Evolutionary conservation across 23 tunicate species (phyloP).

Genomic region (Trididemnum miniatum): DNA sequence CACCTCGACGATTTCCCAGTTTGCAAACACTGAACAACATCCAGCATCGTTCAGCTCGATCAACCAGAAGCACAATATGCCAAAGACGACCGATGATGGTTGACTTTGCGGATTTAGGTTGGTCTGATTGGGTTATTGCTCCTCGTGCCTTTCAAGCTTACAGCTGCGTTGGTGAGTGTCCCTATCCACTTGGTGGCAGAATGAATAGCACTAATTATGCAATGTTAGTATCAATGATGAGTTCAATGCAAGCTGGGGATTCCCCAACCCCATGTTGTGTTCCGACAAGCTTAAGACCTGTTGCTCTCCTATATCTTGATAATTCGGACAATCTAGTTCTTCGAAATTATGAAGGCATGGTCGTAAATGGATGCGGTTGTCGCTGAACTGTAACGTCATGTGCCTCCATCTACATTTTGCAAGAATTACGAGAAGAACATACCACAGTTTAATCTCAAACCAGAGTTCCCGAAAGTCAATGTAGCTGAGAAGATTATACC

Average conservation of each 20-base stretch:
- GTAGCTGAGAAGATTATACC: too few species aligned
- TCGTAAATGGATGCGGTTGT: constrained; percentile 72
- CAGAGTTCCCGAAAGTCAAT: too few species aligned
- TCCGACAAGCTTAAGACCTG: constrained; percentile 53
- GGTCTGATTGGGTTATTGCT: constrained; percentile 89
- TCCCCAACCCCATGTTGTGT: constrained; percentile 73
- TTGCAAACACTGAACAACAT: neutral
- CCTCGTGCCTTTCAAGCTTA: constrained; percentile 69
- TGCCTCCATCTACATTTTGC: neutral
- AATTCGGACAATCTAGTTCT: constrained; percentile 60
- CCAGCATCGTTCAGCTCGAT: neutral
- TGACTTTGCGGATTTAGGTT: constrained; percentile 70
- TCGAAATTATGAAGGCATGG: constrained; percentile 79
- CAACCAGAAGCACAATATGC: constrained; percentile 47
- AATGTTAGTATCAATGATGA: constrained; percentile 65
- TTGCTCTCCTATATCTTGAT: constrained; percentile 74
- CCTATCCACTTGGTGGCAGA: constrained; percentile 60
- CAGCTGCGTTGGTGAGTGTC: constrained; percentile 84
- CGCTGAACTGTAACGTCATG: constrained; percentile 11
- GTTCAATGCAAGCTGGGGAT: constrained; percentile 50
- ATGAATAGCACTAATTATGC: constrained; percentile 85
- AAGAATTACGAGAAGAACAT: neutral
- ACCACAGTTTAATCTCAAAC: neutral
- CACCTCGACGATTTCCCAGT: neutral
- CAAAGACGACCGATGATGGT: constrained; percentile 63